Base-by-base conservation (phyloP, 2,797 vertebrate species). In the Muscicapa comitata region DNA sequence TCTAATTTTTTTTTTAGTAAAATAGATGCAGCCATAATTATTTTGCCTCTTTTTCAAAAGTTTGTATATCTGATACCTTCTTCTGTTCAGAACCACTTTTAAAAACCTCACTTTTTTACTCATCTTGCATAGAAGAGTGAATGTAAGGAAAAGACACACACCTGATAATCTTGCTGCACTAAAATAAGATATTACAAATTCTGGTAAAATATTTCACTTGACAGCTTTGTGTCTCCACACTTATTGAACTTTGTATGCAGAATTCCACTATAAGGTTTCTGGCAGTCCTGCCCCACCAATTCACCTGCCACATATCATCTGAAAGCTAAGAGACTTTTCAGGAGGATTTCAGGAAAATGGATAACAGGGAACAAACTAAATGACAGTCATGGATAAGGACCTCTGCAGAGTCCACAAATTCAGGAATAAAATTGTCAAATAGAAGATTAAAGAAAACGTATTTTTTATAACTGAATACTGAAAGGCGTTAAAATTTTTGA, bases 381-480 rank as follows among this genome's bases (percentile, higher is more conserved):
- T 66, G 31, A 21, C 13, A 93, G 10, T 16, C 57, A 24, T 81
- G 35, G 21, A 65, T 75, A 63, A 59, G 11, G 31, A 72, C 9
- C 14, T 24, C 8, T 40, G 20, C 8, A 70, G 13, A 43, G 14
- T 29, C 45, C 33, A 42, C 10, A 43, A 85, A 85, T 29, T 9
- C 8, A n/a, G 42, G 17, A 70, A 66, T 42, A 35, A 5, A 35
- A 11, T 29, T 14, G 6, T 63, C 11, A 48, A 0, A 1, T 7
- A 35, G 23, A 75, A 71, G 26, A 53, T 61, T 20, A 63, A 68
- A 51, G 6, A 61, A 11, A 65, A 75, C 77, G 4, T 20, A 26
- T 47, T 74, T 77, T 71, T 75, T 6, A 0, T 31, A 72, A 26
- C 3, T 24, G 6, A 75, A 53, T 18, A 59, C 7, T 58, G 20